Base-by-base conservation (phyloP, 1,140 invertebrate genomes). In the Epicauta chinensis region DNA sequence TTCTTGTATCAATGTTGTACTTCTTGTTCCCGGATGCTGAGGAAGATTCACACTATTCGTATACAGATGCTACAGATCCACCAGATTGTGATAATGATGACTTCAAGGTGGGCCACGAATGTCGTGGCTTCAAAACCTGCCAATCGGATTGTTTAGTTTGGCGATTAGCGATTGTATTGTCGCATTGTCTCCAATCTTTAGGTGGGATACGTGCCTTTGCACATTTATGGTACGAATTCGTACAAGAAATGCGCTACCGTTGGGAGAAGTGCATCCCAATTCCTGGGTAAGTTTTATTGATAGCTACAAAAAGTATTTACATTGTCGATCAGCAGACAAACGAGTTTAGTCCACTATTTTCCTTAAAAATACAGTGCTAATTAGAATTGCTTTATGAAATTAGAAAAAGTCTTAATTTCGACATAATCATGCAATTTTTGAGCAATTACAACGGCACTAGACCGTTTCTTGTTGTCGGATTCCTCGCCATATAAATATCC, bases 401-500 rank as follows among this genome's bases (percentile, higher is more conserved):
- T 23, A 23, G n/a, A n/a, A 23, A 23, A 23, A 23, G 23, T 23
- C 23, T 23, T 23, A 23, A 23, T 23, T 23, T 23, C 23, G 7
- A 23, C 7, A 23, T 23, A 23, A 23, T 14, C 2, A 7, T 30
- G 12, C 12, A 44, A 7, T 3, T 23, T 23, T 23, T 23, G 23
- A 23, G 23, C 23, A 23, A 23, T 49, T 49, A 67, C 14, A 91
- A 81, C 58, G 88, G 88, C 60, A 92, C 87, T 53, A 91, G 73
- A 49, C 87, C 87, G 61, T 86, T 86, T 62, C 89, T 80, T 35
- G 88, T 84, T 11, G 89, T 92, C 44, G 88, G 84, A 74, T 93
- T 93, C 62, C 91, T 79, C 45, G 90, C 85, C 81, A 93, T 91
- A 72, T 95, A 95, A 62, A 94, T 92, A 59, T 95, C 91, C 85